Evolutionary conservation across 2,797 vertebrate species (phyloP).

Genomic region (Lacerta bilineata): DNA sequence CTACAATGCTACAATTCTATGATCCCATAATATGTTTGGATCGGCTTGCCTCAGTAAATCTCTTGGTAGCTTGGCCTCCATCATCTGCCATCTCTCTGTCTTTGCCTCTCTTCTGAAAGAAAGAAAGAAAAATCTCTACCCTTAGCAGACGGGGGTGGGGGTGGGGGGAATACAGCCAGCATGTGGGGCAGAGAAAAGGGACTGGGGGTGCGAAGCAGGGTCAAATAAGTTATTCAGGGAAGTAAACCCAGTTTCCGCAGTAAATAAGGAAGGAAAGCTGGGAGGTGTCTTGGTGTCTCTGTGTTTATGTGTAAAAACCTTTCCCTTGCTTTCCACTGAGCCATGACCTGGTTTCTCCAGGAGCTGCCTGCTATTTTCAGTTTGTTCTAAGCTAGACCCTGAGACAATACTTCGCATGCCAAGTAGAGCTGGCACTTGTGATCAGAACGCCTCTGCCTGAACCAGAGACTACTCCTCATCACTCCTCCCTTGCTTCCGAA

Average conservation of each 20-base stretch:
- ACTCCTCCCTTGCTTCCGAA: accelerated
- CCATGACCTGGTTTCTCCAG: constrained; percentile 65
- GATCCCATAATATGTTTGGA: too few relatives aligned
- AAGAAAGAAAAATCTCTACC: constrained; percentile 16
- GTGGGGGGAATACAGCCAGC: neutral
- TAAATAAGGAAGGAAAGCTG: constrained; percentile 45
- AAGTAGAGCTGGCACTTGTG: constrained; percentile 47
- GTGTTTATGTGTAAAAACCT: constrained; percentile 36
- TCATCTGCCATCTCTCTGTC: neutral
- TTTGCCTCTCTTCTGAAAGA: too few relatives aligned
- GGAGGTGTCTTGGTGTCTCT: constrained; percentile 21
- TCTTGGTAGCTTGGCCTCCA: neutral
- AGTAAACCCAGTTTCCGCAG: constrained; percentile 42
- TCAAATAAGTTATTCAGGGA: constrained; percentile 26
- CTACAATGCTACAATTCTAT: too few relatives aligned
- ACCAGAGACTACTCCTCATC: neutral
- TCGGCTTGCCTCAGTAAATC: too few relatives aligned
- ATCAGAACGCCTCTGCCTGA: constrained; percentile 45
- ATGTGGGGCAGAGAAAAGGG: constrained; percentile 27
- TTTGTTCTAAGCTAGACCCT: constrained; percentile 63
- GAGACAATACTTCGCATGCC: constrained; percentile 65
- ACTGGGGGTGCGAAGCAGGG: constrained; percentile 37
- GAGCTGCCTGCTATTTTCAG: constrained; percentile 66
- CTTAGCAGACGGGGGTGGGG: constrained; percentile 6
- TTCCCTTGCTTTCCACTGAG: constrained; percentile 58